Base-by-base conservation (phyloP, 2,113 vertebrate genomes). In the Apeltes quadracus region DNA sequence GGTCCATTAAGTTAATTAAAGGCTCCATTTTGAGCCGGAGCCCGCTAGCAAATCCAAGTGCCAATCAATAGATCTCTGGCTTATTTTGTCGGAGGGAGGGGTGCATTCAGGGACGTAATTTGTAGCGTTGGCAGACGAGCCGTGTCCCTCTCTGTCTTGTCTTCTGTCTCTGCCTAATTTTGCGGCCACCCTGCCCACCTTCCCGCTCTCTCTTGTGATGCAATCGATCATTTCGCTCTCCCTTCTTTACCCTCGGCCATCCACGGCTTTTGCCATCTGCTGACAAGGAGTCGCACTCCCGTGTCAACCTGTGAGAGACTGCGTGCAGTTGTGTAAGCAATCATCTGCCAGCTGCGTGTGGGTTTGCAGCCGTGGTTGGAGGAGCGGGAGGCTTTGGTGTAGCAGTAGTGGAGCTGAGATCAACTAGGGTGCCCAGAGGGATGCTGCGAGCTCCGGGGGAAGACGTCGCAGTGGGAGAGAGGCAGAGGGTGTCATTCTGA, bases 1-100 rank as follows among this genome's bases (percentile, higher is more conserved):
- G 81, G 84, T 93, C 94, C 93, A 94, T 94, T 94, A 93, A 94
- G 92, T 94, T 95, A 94, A 95, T 95, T 94, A 95, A 94, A 94
- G 92, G 93, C 89, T 94, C 91, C 92, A 94, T 94, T 94, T 93
- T 91, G 86, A 91, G 87, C 87, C 75, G 85, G 79, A 87, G 89
- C 90, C 92, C 72, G 84, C 89, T 86, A 92, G 91, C 92, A 84
- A 91, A 90, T 84, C 82, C 88, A 72, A 90, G 78, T 89, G 91
- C 89, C 92, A 94, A 94, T 94, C 93, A 94, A 94, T 94, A 92
- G 83, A 91, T 88, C 89, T 90, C 84, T 86, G 87, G 84, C 88
- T 92, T 89, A 86, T 82, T 88, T 80, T 90, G 84, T 68, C 41
- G 64, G 75, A 72, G 86, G 84, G 77, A 69, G 72, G 88, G 73